Evolutionary conservation across 2,888 invertebrate genomes (phyloP), one percentile per base, ranked within the genome.

Genomic region (Melanophora roralis): DNA sequence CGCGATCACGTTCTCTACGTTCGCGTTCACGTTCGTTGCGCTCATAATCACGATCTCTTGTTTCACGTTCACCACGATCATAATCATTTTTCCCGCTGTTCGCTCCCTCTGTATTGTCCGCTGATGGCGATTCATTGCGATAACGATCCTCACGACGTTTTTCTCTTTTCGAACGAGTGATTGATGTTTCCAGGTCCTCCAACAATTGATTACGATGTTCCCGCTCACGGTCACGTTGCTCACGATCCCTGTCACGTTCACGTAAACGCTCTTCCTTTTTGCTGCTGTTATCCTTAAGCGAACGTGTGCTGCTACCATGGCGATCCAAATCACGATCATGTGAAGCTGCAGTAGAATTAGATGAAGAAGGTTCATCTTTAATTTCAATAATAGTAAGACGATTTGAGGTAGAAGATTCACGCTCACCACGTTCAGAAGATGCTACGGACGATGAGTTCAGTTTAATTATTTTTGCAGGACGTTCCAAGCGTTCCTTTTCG

Each of bases 1-100:
- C 91, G 85, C 93, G 87, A 86, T 92, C 91, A 82, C 93, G 91
- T 83, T 93, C 92, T 83, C 92, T 86, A 84, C 91, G 43, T 91
- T 85, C 84, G 84, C 91, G 43, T 91, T 86, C 84, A 14, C 86
- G 43, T 91, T 86, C 84, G n/a, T 86, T 85, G 19, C 84, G 87
- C 8, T 87, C 87, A 11, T 86, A 85, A 45, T 85, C 79, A 60
- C 78, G 77, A 60, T 77, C 78, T 60, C 75, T 65, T 14, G 64
- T 64, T 0, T 81, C 81, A 4, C 77, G 81, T 40, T 81, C 81
- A 36, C 64, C 23, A 11, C 74, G 78, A 34, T 81, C 78, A 67
- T 74, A 74, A 19, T 93, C 92, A 81, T 88, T 86, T 83, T 90
- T 90, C 87, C 87, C 83, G 75, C 36, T n/a, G n/a, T n/a, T 68